These are phyloP conservation scores for Caenorhabditis drosophilae DNA, from an alignment of 2,888 invertebrate genomes.

Conservation along the genomic window DNA sequence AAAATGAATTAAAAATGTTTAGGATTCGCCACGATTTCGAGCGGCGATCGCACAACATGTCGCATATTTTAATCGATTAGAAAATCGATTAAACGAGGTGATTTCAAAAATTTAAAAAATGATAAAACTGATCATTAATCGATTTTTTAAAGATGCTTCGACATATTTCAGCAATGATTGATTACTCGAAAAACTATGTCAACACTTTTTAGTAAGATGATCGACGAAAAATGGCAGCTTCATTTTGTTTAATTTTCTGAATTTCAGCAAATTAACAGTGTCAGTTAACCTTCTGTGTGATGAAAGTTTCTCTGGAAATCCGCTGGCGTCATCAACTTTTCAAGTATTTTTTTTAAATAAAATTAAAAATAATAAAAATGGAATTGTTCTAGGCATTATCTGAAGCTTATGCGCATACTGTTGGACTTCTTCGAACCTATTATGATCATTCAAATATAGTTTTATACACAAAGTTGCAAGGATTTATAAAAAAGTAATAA, in stretches of 20 bases:
- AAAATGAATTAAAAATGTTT: neutral
- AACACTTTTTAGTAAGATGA: slow-evolving; percentile 89
- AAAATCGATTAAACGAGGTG: slow-evolving; percentile 53
- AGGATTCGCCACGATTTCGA: slow-evolving; percentile 48
- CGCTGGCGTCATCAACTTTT: slow-evolving; percentile 67
- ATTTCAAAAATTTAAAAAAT: too few species aligned
- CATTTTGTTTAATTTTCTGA: too few species aligned
- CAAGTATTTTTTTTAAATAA: slow-evolving; percentile 12
- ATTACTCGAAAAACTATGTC: slow-evolving; percentile 88
- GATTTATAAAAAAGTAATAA: slow-evolving; percentile 75
- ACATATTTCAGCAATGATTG: slow-evolving; percentile 86
- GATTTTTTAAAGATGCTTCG: slow-evolving; percentile 76
- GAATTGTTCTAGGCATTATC: slow-evolving; percentile 36
- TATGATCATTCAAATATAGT: slow-evolving; percentile 43
- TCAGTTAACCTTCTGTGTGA: slow-evolving; percentile 86
- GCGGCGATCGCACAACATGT: slow-evolving; percentile 41
- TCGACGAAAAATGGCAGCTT: too few species aligned
- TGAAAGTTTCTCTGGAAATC: slow-evolving; percentile 84
- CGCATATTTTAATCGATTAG: slow-evolving; percentile 45
- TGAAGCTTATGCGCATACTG: slow-evolving; percentile 61
- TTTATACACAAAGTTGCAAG: slow-evolving; percentile 44
- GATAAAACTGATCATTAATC: too few species aligned
- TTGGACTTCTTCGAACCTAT: slow-evolving; percentile 37
- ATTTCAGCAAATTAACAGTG: slow-evolving; percentile 75
- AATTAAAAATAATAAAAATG: neutral